Evolutionary conservation across 1,140 invertebrate genomes (phyloP).

Genomic region (Ceratitis capitata): DNA sequence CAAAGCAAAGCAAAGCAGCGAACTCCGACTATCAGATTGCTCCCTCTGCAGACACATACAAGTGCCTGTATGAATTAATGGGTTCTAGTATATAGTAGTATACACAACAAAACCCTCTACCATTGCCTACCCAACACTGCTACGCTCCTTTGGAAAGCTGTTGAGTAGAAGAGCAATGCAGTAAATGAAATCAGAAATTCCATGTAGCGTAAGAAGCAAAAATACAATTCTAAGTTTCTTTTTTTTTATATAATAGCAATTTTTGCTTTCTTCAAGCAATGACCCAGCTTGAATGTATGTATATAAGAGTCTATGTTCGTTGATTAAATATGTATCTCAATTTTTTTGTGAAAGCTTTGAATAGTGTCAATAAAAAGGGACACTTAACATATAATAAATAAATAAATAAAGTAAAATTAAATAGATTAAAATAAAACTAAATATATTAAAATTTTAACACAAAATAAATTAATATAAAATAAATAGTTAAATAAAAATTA

Average conservation of each 20-base stretch:
- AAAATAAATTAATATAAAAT: too few relatives aligned
- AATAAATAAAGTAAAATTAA: too few relatives aligned
- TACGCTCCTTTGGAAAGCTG: neutral
- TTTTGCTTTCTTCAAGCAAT: conserved; percentile 40
- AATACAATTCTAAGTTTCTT: conserved; percentile 62
- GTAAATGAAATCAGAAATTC: conserved; percentile 19
- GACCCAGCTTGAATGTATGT: neutral
- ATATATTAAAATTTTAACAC: too few relatives aligned
- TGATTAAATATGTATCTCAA: neutral
- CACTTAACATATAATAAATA: neutral
- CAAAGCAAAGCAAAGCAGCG: conserved; percentile 34
- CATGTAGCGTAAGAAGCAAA: neutral
- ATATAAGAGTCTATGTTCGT: neutral
- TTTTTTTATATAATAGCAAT: too few relatives aligned
- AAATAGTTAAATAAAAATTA: too few relatives aligned
- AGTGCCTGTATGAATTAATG: neutral
- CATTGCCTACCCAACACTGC: neutral
- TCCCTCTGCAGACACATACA: neutral
- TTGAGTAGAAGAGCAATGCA: neutral
- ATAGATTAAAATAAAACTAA: too few relatives aligned
- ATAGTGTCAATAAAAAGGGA: too few relatives aligned
- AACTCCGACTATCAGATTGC: conserved; percentile 24
- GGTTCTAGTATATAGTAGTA: neutral
- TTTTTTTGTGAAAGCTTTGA: neutral
- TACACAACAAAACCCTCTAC: neutral